Base-by-base conservation (phyloP, 1,140 invertebrate species). In the Neuroterus valhalla region DNA sequence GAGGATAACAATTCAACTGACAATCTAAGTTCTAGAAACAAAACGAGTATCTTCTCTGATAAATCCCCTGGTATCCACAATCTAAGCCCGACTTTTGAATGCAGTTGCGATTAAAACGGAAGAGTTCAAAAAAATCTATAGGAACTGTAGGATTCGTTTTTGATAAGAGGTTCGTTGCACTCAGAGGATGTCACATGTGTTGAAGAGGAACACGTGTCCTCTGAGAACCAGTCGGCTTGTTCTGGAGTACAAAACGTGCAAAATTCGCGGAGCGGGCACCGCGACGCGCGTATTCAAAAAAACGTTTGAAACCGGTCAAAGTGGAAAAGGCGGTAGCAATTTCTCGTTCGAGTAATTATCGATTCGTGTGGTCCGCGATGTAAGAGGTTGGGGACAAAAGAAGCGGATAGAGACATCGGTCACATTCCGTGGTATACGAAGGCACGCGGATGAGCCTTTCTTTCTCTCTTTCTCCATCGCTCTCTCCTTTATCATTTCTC, bases 401-500 rank as follows among this genome's bases (percentile, higher is more conserved):
- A 89, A 90, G 82, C 85, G 85, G 87, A 89, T 90, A 90, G 89
- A 90, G 89, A 90, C 89, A 89, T 89, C 88, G 88, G 88, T 83
- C 82, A 85, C 88, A 90, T 89, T 90, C 89, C 87, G 80, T 67
- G 68, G 84, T 78, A 81, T 83, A 83, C 83, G 80, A 82, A 89
- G 86, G 86, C 86, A 89, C 79, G 86, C 83, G 82, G 85, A 75
- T 82, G 74, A 80, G 71, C 78, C 75, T 77, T 73, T 76, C 80
- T 82, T 77, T 77, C 79, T 81, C 55, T 79, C 71, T 80, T 71
- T 72, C 68, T 72, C 73, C 44, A 66, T 70, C 71, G 72, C 80
- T 76, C 79, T 83, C 74, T 79, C 74, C 75, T 78, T 73, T 68
- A 50, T 73, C 73, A 75, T 81, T 78, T 79, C 76, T 83, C 80